Base-by-base conservation (phyloP, 2,113 vertebrate genomes). In the Oreochromis niloticus region DNA sequence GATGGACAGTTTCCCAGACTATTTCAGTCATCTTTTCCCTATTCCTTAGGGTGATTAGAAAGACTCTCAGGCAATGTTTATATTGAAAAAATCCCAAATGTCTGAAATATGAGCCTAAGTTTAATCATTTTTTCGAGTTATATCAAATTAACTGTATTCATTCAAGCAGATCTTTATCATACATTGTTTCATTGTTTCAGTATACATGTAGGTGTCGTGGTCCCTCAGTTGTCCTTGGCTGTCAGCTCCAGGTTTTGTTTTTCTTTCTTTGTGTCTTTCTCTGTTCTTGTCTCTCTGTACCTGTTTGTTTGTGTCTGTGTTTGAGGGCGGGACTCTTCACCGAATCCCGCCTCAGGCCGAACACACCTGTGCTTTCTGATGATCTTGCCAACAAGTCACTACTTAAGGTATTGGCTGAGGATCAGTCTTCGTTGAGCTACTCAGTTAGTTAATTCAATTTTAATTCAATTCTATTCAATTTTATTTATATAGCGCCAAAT, bases 1-100 rank as follows among this genome's bases (percentile, higher is more conserved):
- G 55, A 16, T 41, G 32, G 66, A 80, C 30, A 5, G 34, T 32
- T 85, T 83, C 50, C 81, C 71, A 83, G 83, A 81, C 17, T 39
- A 3, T 68, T 71, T 43, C 11, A 13, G 43, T 75, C 39, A 10
- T 66, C 17, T 34, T 63, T 52, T 81, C 80, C n/a, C 48, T 68
- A n/a, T 82, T 81, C 32, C 36, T 39, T 4, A 5, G 3, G 7
- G 7, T 68, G 54, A 66, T 75, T 27, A 41, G 30, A 22, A 32
- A 48, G 4, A 16, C 57, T 50, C 9, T 52, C 16, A 24, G 56
- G 71, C 24, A 81, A 63, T 36, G 43, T 61, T 79, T 48, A 80
- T 78, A 54, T 34, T 50, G 16, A n/a, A 88, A 43, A 84, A 6
- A 22, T 54, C n/a, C 22, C 48, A 24, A 71, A 71, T 81, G 41